Evolutionary conservation across 2,113 vertebrate genomes (phyloP).

Genomic region (Myrmecobius fasciatus): DNA sequence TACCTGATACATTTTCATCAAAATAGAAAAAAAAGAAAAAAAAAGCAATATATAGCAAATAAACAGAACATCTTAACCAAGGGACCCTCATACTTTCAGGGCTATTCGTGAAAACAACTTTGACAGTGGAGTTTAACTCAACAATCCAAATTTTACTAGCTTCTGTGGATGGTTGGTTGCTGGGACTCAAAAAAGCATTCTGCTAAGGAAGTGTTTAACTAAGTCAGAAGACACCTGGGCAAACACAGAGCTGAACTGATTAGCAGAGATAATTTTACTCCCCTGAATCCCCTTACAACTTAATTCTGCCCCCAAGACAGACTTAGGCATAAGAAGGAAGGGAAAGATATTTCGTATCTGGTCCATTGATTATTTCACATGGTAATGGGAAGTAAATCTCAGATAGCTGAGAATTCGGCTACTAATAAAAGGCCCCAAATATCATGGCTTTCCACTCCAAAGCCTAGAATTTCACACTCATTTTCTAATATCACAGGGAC

Average conservation of each 20-base stretch:
- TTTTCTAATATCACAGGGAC: not conserved
- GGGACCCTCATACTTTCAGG: not conserved
- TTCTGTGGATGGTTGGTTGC: not conserved
- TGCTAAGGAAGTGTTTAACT: slow-evolving; percentile 1
- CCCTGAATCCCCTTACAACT: not conserved
- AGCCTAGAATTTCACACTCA: slow-evolving; percentile 29
- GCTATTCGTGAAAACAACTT: slow-evolving; percentile 16
- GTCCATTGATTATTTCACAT: not conserved
- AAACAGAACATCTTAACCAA: not conserved
- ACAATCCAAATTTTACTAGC: not conserved
- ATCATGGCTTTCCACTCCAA: not conserved
- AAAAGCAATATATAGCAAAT: not conserved
- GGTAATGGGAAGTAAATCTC: not conserved
- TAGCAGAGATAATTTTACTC: not conserved
- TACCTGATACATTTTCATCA: slow-evolving; percentile 47
- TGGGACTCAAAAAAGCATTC: not conserved
- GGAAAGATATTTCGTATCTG: not conserved
- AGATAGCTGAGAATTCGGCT: not conserved
- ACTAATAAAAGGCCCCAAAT: not conserved
- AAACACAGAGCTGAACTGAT: not conserved
- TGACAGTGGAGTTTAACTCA: not conserved
- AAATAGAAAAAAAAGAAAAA: slow-evolving; percentile 41
- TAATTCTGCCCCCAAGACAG: not conserved
- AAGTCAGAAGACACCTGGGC: not conserved
- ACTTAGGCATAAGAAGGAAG: not conserved